phyloP scores from a whole-genome alignment of 53 echinoderm and acorn worm genomes.

The Zoroaster sp. region DNA sequence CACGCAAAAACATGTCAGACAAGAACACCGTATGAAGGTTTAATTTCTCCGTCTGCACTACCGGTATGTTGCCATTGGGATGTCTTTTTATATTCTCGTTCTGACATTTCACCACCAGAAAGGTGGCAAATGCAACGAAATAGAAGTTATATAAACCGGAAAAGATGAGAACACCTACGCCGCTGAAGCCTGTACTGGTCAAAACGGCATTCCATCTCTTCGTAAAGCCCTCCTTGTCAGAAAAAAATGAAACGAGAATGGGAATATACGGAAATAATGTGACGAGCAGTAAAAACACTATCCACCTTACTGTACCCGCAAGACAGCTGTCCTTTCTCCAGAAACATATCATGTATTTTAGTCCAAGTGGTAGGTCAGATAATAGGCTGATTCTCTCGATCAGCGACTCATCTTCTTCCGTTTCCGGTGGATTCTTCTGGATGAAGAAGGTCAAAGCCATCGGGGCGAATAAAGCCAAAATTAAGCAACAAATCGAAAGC shows the following conservation, averaged over 20 bases:
- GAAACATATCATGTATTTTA: constrained; percentile 80
- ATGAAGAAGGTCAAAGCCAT: constrained; percentile 83
- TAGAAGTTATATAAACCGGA: constrained; percentile 62
- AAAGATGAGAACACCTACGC: constrained; percentile 54
- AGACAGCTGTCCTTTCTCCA: constrained; percentile 43
- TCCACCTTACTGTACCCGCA: constrained; percentile 71
- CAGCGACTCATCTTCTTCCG: neutral
- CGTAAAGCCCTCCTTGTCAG: constrained; percentile 39
- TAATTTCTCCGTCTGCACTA: too few species aligned
- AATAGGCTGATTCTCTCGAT: constrained; percentile 60
- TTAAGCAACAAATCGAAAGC: constrained; percentile 61
- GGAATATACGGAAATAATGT: constrained; percentile 78
- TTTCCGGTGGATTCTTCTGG: constrained; percentile 62
- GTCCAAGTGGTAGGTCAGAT: constrained; percentile 86
- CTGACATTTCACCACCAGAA: too few species aligned
- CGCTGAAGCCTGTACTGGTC: neutral
- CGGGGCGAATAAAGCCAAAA: constrained; percentile 80
- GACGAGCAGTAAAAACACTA: constrained; percentile 57
- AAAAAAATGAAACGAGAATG: constrained; percentile 54
- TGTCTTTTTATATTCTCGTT: too few species aligned
- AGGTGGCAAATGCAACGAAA: constrained; percentile 55
- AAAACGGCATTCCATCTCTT: constrained; percentile 50
- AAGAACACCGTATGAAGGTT: constrained; percentile 42
- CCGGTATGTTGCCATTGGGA: too few species aligned
- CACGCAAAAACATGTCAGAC: constrained; percentile 47